Evolutionary conservation across 2,888 invertebrate species (phyloP), one percentile per base, ranked within the genome.

Genomic region (Rhingia campestris): DNA sequence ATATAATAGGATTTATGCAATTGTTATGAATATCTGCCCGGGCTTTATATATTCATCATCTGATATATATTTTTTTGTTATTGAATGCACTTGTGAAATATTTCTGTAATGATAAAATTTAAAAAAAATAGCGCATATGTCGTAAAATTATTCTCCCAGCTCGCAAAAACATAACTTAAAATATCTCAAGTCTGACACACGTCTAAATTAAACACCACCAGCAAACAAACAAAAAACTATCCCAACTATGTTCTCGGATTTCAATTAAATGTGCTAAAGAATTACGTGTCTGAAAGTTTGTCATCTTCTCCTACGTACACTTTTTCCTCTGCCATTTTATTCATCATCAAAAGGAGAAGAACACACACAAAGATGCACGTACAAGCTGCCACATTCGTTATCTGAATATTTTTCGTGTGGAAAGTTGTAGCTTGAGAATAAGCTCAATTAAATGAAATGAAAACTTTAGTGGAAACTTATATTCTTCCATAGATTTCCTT

Each of bases 211-310:
- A 54, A 45, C 63, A 58, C 41, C 43, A 64, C 14, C 39, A 64
- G 69, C 75, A 75, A 59, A 22, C 22, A 22, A 1, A 22, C 22
- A 22, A 53, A 69, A 64, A 53, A 37, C 4, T 66, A 54, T 72
- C 47, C 43, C 54, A 51, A 47, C 72, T 54, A 67, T 73, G 73
- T 61, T 82, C 82, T 69, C 47, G 47, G 73, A 82, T 82, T 82
- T 82, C 82, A 82, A 82, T 82, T 82, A 82, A 82, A 82, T 73
- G 73, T 64, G 73, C 67, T 45, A 67, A 74, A 37, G 49, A 82
- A 82, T 69, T 79, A 79, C 82, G 82, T 82, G 82, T 64, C 82
- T 53, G 58, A 82, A 82, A 82, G 82, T 82, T 73, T 79, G 73
- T 82, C 82, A 82, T 82, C 45, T 77, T 43, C 30, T 41, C 30